These are phyloP conservation scores for Chrysomela aeneicollis DNA, from an alignment of 2,888 invertebrate species.

Conservation along the genomic window DNA sequence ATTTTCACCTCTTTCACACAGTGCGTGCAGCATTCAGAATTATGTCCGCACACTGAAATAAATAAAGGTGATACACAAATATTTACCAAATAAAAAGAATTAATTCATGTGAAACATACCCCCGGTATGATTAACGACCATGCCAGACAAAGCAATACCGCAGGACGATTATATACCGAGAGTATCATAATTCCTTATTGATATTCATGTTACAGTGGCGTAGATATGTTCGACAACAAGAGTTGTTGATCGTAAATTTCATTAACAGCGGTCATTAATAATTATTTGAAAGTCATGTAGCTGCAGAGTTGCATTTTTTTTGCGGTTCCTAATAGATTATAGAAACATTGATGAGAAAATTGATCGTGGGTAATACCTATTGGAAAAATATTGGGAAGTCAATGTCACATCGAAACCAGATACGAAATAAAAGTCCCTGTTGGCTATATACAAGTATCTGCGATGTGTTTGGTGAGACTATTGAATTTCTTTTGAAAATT, in stretches of 20 bases:
- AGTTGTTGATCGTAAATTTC: constrained; percentile 17
- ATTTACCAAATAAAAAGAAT: constrained; percentile 57
- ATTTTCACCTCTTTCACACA: constrained; percentile 4
- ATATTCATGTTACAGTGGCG: constrained; percentile 57
- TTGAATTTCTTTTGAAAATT: too few relatives aligned
- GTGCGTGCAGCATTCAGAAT: constrained; percentile 53
- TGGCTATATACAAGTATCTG: too few relatives aligned
- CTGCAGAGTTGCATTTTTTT: neutral
- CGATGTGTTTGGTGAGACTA: too few relatives aligned
- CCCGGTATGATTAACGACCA: constrained; percentile 56
- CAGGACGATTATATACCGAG: constrained; percentile 56
- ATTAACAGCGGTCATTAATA: constrained; percentile 14
- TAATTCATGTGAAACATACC: constrained; percentile 54
- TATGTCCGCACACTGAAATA: constrained; percentile 55
- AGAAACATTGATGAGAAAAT: neutral
- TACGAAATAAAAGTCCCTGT: too few relatives aligned
- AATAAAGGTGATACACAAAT: constrained; percentile 60
- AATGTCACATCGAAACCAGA: too few relatives aligned
- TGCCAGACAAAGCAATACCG: constrained; percentile 57
- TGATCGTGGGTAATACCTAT: neutral
- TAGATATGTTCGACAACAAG: constrained; percentile 47
- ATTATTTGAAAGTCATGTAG: neutral
- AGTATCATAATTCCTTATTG: constrained; percentile 59
- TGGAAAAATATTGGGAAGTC: too few relatives aligned
- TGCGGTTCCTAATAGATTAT: neutral